Conservation (phyloP, 2,113 vertebrate genomes). For the Oplegnathus fasciatus region DNA sequence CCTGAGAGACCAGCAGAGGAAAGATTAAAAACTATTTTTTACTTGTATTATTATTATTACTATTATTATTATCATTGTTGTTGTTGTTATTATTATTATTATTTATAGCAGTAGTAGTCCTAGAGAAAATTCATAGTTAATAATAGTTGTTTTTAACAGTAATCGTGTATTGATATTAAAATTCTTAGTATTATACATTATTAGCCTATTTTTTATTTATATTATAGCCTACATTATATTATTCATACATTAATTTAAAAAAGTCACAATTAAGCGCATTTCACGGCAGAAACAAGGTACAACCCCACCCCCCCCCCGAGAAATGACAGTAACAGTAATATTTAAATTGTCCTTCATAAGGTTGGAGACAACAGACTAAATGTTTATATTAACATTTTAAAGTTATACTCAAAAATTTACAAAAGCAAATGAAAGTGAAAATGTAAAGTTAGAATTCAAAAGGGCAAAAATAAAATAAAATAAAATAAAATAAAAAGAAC, state of each 20-base stretch:
- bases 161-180: background rate
- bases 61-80: background rate
- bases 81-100: background rate
- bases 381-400: background rate
- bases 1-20: conserved; percentile 44
- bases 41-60: background rate
- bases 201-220: too few relatives aligned
- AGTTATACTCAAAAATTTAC: background rate
- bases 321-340: too few relatives aligned
- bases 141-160: background rate
- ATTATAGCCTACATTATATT: too few relatives aligned
- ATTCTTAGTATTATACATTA: too few relatives aligned
- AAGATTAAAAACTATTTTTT: background rate
- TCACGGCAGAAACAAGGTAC: background rate
- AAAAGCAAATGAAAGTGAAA: background rate
- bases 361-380: background rate
- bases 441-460: background rate
- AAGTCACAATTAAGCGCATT: background rate
- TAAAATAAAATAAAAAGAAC: too few relatives aligned
- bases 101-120: background rate
- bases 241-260: background rate
- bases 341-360: background rate
- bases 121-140: background rate
- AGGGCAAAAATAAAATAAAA: background rate
- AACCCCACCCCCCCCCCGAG: too few relatives aligned